Conservation (phyloP, 2,888 invertebrate genomes). For the Hesperia comma region DNA sequence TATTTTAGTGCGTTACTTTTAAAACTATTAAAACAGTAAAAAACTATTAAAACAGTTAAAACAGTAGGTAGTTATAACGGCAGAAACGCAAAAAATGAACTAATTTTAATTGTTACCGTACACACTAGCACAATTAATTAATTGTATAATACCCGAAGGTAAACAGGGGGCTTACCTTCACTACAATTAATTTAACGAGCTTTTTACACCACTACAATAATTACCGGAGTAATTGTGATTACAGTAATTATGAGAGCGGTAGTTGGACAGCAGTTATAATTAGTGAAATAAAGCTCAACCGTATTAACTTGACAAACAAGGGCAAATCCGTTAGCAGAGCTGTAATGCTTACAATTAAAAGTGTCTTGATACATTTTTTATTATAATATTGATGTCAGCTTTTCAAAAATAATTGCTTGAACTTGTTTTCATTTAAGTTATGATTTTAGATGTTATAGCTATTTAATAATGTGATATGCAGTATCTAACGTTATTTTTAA, state of each 20-base stretch:
- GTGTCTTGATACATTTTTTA: neutral
- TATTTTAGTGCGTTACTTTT: too few species aligned
- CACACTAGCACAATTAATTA: slow-evolving; percentile 4
- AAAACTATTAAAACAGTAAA: too few species aligned
- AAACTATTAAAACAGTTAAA: too few species aligned
- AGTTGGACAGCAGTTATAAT: slow-evolving; percentile 33
- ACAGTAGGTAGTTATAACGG: neutral
- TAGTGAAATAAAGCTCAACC: slow-evolving; percentile 22
- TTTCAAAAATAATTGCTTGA: neutral
- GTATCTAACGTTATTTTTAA: too few species aligned
- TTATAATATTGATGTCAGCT: neutral
- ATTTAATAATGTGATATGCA: too few species aligned
- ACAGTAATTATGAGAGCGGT: slow-evolving; percentile 32
- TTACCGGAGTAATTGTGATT: slow-evolving; percentile 36
- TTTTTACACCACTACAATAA: slow-evolving; percentile 29
- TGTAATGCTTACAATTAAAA: slow-evolving; percentile 1
- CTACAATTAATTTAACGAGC: slow-evolving; percentile 32
- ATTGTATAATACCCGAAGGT: slow-evolving; percentile 11
- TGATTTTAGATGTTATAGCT: too few species aligned
- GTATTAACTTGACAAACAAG: slow-evolving; percentile 30
- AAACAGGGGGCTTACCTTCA: slow-evolving; percentile 12
- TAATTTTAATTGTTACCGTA: slow-evolving; percentile 5
- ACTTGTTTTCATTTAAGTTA: too few species aligned
- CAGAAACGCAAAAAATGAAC: neutral
- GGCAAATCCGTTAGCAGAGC: slow-evolving; percentile 16